phyloP scores from a whole-genome alignment of 1,140 invertebrate genomes.

The Mycetomoellerius zeteki region DNA sequence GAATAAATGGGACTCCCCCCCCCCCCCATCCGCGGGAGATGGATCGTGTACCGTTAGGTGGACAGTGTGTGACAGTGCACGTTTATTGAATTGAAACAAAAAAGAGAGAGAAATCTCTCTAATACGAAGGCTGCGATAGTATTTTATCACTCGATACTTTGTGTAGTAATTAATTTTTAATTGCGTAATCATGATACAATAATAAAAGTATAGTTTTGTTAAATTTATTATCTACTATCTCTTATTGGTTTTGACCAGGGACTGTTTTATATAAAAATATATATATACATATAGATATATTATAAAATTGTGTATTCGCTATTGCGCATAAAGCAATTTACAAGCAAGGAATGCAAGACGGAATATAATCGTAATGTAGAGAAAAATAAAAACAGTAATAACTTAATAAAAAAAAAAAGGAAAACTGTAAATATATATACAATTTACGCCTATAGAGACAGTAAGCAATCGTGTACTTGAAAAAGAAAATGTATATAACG shows the following conservation, averaged over 20 bases:
- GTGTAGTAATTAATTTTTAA: conserved; percentile 84
- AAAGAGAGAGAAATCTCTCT: conserved; percentile 60
- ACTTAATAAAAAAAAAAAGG: conserved; percentile 81
- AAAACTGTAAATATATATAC: conserved; percentile 82
- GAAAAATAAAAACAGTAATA: conserved; percentile 80
- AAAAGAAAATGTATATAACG: conserved; percentile 86
- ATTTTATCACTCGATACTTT: conserved; percentile 84
- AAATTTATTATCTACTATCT: conserved; percentile 84
- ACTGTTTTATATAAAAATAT: conserved; percentile 86
- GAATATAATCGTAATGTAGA: conserved; percentile 82
- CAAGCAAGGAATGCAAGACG: conserved; percentile 60
- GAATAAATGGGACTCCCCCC: conserved; percentile 39
- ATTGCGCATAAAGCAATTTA: conserved; percentile 48
- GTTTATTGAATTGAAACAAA: conserved; percentile 59
- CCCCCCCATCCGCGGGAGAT: conserved; percentile 7
- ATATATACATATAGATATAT: conserved; percentile 65
- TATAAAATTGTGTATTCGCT: conserved; percentile 81
- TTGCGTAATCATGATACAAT: conserved; percentile 79
- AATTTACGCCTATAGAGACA: conserved; percentile 86
- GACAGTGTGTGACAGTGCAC: conserved; percentile 49
- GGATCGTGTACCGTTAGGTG: conserved; percentile 1
- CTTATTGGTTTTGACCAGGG: conserved; percentile 85
- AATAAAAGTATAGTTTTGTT: conserved; percentile 82
- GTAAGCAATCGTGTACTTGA: conserved; percentile 86
- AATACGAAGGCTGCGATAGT: conserved; percentile 80